These are phyloP conservation scores for Coregonus clupeaformis DNA, from an alignment of 2,113 vertebrate genomes.

Conservation along the genomic window DNA sequence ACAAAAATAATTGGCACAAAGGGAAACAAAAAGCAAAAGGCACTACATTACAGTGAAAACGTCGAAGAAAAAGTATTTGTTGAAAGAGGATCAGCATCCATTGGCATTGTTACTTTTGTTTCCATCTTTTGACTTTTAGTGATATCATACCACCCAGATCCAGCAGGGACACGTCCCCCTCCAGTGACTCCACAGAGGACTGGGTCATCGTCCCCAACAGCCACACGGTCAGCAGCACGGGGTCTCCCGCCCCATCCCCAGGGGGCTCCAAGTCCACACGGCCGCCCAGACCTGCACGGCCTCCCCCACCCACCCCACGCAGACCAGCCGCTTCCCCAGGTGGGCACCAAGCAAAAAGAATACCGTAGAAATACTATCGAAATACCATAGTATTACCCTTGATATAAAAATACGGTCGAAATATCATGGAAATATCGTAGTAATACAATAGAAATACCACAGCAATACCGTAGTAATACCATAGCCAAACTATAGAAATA, in stretches of 20 bases:
- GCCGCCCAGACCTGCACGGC: constrained; percentile 83
- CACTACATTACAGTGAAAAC: no score
- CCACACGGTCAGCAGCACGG: constrained; percentile 71
- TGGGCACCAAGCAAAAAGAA: constrained; percentile 44
- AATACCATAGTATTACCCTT: not conserved
- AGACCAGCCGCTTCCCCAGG: constrained; percentile 75
- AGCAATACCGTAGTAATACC: no score
- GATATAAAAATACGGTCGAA: not conserved
- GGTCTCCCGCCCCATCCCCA: constrained; percentile 81
- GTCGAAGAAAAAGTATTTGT: no score
- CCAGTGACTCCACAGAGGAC: constrained; percentile 79
- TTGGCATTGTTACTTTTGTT: no score
- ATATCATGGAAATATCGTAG: not conserved
- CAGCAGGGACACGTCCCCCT: constrained; percentile 76
- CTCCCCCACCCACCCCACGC: constrained; percentile 82
- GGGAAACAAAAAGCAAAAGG: no score
- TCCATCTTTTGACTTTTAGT: no score
- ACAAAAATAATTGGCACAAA: no score
- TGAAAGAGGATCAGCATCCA: no score
- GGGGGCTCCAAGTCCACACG: constrained; percentile 76
- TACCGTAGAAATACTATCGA: not conserved
- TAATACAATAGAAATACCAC: not conserved
- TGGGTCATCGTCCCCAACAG: constrained; percentile 74
- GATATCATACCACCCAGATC: constrained; percentile 59
- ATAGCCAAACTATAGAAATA: no score